Evolutionary conservation across 1,140 invertebrate genomes (phyloP).

Genomic region (Drosophila sproati): DNA sequence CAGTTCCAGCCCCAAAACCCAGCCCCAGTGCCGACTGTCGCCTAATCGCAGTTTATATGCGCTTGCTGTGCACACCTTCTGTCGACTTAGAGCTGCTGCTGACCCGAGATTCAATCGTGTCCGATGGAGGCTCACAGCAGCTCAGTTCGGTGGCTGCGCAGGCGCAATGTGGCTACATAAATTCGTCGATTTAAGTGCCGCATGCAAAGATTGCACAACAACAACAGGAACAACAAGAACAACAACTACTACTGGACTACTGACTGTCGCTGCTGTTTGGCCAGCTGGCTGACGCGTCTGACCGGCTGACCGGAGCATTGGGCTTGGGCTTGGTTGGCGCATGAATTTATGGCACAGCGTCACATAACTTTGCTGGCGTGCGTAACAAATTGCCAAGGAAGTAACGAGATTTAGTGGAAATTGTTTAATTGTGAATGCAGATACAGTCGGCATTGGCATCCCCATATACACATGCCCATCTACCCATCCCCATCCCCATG

Average conservation of each 20-base stretch:
- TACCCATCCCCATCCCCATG: neutral
- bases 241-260: constrained; percentile 19
- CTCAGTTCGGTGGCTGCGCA: constrained; percentile 49
- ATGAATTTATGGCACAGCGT: constrained; percentile 84
- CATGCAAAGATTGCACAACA: constrained; percentile 69
- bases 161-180: constrained; percentile 72
- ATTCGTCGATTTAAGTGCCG: constrained; percentile 81
- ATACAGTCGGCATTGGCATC: constrained; percentile 60
- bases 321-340: constrained; percentile 65
- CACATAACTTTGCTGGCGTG: constrained; percentile 84
- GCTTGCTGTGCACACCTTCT: constrained; percentile 69
- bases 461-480: neutral
- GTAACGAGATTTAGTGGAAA: constrained; percentile 84
- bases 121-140: constrained; percentile 8
- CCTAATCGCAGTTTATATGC: constrained; percentile 84
- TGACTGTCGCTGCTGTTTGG: constrained; percentile 12
- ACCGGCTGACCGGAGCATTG: constrained; percentile 23
- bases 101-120: constrained; percentile 14
- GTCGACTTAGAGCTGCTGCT: constrained; percentile 55
- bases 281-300: neutral
- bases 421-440: constrained; percentile 84
- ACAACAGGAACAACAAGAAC: constrained; percentile 28
- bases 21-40: constrained; percentile 51
- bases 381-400: constrained; percentile 85
- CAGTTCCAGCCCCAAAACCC: constrained; percentile 2